Conservation (phyloP, 2,797 vertebrate species). For the Botia almorhae region DNA sequence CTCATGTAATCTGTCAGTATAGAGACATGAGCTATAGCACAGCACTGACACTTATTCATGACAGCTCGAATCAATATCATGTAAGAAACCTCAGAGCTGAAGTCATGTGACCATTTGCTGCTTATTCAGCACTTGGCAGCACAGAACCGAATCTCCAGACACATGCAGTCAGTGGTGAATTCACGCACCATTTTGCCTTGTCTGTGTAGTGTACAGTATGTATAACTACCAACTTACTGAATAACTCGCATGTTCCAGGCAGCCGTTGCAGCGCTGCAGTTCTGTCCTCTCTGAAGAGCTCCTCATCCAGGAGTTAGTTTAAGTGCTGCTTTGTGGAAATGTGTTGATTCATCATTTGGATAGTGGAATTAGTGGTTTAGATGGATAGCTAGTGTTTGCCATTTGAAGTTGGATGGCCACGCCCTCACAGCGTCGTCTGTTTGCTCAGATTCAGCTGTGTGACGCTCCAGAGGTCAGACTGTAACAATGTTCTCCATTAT, state of each 20-base stretch:
- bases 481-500: constrained; percentile 29
- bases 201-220: not conserved
- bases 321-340: not conserved
- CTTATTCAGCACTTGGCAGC: constrained; percentile 7
- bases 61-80: constrained; percentile 32
- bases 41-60: constrained; percentile 30
- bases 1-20: not conserved
- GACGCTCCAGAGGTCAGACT: not conserved
- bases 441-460: not conserved
- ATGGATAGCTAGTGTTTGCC: not conserved
- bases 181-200: no score
- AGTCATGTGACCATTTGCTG: constrained; percentile 29
- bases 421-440: not conserved
- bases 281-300: no score
- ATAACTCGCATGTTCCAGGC: no score
- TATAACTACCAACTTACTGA: no score
- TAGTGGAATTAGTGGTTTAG: not conserved
- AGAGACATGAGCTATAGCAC: not conserved
- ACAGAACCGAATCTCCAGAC: not conserved
- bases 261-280: no score
- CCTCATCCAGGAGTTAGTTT: no score
- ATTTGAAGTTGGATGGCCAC: not conserved
- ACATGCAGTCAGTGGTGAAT: not conserved
- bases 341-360: constrained; percentile 7
- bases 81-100: constrained; percentile 13